These are phyloP conservation scores for Chanos chanos DNA, from an alignment of 2,797 vertebrate genomes.

Conservation along the genomic window DNA sequence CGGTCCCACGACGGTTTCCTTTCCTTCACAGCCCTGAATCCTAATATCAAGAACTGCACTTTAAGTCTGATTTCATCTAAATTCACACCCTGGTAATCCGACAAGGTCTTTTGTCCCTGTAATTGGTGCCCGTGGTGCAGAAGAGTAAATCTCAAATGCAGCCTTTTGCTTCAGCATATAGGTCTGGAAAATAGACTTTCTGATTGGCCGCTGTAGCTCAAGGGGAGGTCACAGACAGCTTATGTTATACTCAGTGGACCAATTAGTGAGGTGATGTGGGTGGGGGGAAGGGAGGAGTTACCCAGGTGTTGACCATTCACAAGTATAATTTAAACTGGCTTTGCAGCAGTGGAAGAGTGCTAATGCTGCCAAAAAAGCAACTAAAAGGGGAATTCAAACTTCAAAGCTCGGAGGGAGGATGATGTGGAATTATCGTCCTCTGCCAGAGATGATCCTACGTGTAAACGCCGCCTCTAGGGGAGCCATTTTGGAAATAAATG, in stretches of 20 bases:
- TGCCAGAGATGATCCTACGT: constrained; percentile 28
- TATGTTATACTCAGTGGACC: constrained; percentile 65
- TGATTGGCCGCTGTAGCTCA: constrained; percentile 60
- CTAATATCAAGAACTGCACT: too few species aligned
- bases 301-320: constrained; percentile 56
- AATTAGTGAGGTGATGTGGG: constrained; percentile 76
- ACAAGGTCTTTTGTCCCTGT: constrained; percentile 54
- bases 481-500: constrained; percentile 35
- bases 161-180: constrained; percentile 61
- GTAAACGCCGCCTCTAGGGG: constrained; percentile 29
- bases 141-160: constrained; percentile 67
- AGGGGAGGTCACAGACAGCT: constrained; percentile 42
- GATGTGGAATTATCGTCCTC: constrained; percentile 37
- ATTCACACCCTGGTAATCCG: constrained; percentile 17
- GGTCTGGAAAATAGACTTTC: constrained; percentile 52
- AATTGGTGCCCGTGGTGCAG: constrained; percentile 71
- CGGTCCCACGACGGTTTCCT: too few species aligned
- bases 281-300: constrained; percentile 54
- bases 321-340: constrained; percentile 33
- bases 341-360: constrained; percentile 21
- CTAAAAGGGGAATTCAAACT: constrained; percentile 34
- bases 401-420: constrained; percentile 50
- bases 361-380: constrained; percentile 29
- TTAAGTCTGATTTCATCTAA: constrained; percentile 24
- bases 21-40: too few species aligned